phyloP scores from a whole-genome alignment of 2,888 invertebrate species.

The Rhodophaea formosa region DNA sequence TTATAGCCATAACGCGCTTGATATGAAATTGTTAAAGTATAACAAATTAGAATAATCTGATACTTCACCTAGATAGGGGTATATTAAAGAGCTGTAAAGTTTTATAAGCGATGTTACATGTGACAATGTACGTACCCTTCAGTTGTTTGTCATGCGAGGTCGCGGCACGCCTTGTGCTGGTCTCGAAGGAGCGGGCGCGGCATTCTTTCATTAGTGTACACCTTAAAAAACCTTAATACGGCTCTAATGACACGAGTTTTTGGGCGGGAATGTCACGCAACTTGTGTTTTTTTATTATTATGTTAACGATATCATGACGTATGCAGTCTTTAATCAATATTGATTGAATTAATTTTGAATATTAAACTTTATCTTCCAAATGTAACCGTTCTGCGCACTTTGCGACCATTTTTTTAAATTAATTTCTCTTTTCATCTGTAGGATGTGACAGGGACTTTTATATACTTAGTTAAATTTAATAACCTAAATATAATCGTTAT shows the following conservation, averaged over 20 bases:
- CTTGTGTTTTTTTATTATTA: conserved; percentile 40
- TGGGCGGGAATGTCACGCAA: conserved; percentile 74
- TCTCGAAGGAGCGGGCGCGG: conserved; percentile 77
- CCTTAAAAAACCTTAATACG: conserved; percentile 70
- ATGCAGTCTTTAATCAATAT: conserved; percentile 1
- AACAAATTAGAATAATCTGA: conserved; percentile 14
- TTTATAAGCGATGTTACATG: conserved; percentile 21
- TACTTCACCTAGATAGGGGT: conserved; percentile 22
- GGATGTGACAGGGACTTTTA: too few species aligned
- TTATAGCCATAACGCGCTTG: neutral
- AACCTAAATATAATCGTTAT: too few species aligned
- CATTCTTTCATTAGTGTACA: conserved; percentile 71
- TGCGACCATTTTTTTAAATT: too few species aligned
- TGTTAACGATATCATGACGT: conserved; percentile 7
- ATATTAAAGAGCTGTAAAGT: conserved; percentile 25
- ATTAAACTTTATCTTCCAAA: too few species aligned
- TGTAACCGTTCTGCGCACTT: too few species aligned
- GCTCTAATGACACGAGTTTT: conserved; percentile 65
- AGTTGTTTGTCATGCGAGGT: conserved; percentile 52
- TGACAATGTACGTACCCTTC: conserved; percentile 29
- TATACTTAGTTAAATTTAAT: too few species aligned
- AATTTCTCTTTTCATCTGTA: too few species aligned
- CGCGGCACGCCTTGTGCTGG: conserved; percentile 54
- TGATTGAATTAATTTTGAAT: neutral
- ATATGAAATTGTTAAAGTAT: neutral